Conservation (phyloP, 30 jellyfish, hydroid and myxozoan species). For the Calvadosia cruxmelitensis region DNA sequence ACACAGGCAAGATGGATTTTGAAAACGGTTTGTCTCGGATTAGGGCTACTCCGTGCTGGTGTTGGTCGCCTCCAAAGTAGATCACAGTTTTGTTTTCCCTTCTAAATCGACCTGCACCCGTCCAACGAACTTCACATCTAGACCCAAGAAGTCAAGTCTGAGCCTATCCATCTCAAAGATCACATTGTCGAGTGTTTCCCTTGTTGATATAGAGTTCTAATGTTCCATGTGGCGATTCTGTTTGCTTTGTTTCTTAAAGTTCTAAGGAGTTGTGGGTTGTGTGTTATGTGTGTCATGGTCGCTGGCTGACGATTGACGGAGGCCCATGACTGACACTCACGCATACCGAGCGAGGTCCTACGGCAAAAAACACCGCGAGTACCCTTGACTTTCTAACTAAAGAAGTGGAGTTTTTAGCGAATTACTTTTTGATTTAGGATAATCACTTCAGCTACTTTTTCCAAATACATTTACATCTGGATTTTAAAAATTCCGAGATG, state of each 20-base stretch:
- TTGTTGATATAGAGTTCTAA: conserved; percentile 11
- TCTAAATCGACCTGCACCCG: neutral
- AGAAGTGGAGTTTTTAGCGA: too few relatives aligned
- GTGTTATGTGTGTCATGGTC: too few relatives aligned
- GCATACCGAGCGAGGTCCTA: conserved; percentile 30
- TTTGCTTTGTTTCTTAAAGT: neutral
- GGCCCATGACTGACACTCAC: too few relatives aligned
- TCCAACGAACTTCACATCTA: conserved; percentile 30
- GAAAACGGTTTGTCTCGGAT: neutral
- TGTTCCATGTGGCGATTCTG: conserved; percentile 32
- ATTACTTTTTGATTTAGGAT: too few relatives aligned
- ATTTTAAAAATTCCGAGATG: too few relatives aligned
- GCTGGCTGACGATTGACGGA: too few relatives aligned
- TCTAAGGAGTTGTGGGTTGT: too few relatives aligned
- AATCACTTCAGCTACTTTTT: too few relatives aligned
- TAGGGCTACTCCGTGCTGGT: conserved; percentile 11
- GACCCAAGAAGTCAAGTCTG: conserved; percentile 13
- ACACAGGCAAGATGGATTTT: conserved; percentile 3
- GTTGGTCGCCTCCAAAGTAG: conserved; percentile 13
- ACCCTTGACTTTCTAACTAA: too few relatives aligned
- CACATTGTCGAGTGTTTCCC: conserved; percentile 22
- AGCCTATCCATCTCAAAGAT: conserved; percentile 8
- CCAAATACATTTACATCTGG: too few relatives aligned
- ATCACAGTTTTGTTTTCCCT: conserved; percentile 7
- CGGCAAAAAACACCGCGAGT: neutral